Evolutionary conservation across 1,140 invertebrate species (phyloP).

Genomic region (Hermatobates lingyangjiaoensis): DNA sequence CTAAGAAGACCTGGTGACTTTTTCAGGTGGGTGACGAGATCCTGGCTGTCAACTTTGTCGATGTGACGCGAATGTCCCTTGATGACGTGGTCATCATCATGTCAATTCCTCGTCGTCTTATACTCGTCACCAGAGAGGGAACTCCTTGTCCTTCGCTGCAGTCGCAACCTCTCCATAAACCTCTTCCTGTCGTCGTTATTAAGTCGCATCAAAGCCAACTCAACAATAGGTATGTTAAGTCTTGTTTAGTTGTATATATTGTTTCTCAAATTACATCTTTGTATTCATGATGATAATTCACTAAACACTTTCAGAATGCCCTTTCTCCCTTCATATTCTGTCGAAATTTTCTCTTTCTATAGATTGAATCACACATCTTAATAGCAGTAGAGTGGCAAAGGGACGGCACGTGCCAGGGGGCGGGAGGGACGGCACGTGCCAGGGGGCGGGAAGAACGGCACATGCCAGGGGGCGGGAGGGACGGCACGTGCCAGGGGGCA

Average conservation of each 20-base stretch:
- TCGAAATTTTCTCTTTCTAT: background rate
- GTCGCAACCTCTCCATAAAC: conserved; percentile 14
- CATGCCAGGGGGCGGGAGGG: no score
- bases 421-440: no score
- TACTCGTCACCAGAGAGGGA: conserved; percentile 67
- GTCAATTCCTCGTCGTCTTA: conserved; percentile 89
- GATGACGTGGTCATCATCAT: conserved; percentile 98
- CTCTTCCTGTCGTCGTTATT: conserved; percentile 77
- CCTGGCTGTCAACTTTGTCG: conserved; percentile 89
- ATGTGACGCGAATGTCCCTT: conserved; percentile 90
- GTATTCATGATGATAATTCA: conserved; percentile 15
- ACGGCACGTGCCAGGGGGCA: no score
- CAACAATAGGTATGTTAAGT: conserved; percentile 6
- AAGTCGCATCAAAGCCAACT: conserved; percentile 44
- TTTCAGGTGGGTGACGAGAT: conserved; percentile 91
- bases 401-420: no score
- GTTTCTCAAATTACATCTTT: background rate
- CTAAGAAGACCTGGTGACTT: no score
- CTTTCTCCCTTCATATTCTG: background rate
- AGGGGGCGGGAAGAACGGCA: no score
- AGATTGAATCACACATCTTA: background rate
- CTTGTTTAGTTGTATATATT: background rate
- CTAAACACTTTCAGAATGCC: background rate
- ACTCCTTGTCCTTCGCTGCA: conserved; percentile 8
- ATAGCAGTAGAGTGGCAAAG: no score